phyloP scores from a whole-genome alignment of 2,888 invertebrate species.

The Callyntrura sp. region DNA sequence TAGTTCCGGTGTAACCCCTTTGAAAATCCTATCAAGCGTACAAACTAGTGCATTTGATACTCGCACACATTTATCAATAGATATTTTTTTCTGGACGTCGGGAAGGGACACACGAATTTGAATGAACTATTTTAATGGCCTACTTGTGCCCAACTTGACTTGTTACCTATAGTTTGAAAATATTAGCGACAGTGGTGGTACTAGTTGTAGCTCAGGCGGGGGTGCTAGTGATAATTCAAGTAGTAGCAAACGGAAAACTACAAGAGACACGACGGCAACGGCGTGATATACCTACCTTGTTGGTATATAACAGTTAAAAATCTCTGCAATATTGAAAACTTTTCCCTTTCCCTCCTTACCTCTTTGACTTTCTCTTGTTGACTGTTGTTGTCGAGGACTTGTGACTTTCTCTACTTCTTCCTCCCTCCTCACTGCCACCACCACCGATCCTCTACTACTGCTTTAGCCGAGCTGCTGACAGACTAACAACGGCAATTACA shows the following conservation, averaged over 20 bases:
- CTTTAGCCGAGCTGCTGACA: background rate
- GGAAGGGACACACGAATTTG: background rate
- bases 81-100: background rate
- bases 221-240: slow-evolving; percentile 40
- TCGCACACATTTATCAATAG: background rate
- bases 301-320: too few relatives aligned
- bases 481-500: slow-evolving; percentile 67
- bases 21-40: slow-evolving; percentile 34
- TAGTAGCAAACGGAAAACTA: background rate
- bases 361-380: slow-evolving; percentile 20
- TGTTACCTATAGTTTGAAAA: background rate
- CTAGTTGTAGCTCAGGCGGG: background rate
- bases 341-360: slow-evolving; percentile 42
- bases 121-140: slow-evolving; percentile 63
- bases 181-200: background rate
- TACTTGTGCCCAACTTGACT: slow-evolving; percentile 60
- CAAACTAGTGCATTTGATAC: slow-evolving; percentile 19
- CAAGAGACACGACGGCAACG: background rate
- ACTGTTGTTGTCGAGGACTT: slow-evolving; percentile 39
- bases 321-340: slow-evolving; percentile 59
- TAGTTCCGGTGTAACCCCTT: background rate
- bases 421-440: background rate
- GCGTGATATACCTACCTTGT: background rate
- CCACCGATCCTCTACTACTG: background rate
- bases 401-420: background rate